Percentiles rank a stretch among this genome's conserved stretches.
These are phyloP conservation scores for Proteles cristata DNA, from an alignment of 2,113 vertebrate species.

Conservation along the genomic window DNA sequence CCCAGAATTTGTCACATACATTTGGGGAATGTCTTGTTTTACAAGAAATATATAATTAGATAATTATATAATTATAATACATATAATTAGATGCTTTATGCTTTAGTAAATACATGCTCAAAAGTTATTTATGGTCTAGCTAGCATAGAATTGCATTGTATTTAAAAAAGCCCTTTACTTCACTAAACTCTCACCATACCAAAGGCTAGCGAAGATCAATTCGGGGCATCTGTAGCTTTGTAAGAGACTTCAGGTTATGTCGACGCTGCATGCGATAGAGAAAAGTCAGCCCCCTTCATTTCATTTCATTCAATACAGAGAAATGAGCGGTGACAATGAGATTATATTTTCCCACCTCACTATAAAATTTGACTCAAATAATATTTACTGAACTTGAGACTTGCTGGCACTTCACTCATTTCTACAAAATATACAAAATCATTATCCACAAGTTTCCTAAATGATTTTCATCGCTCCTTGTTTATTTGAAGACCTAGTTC, in stretches of 20 bases:
- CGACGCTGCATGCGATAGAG: neutral
- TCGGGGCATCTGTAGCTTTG: neutral
- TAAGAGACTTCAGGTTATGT: neutral
- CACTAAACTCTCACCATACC: neutral
- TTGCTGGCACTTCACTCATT: neutral
- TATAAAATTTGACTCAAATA: conserved; percentile 19
- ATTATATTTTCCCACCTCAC: conserved; percentile 2
- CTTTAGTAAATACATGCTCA: neutral
- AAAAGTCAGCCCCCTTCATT: neutral
- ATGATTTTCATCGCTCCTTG: neutral
- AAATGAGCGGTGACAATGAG: neutral
- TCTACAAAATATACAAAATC: neutral
- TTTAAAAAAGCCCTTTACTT: neutral
- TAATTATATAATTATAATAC: no score
- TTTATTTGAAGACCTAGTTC: conserved; percentile 29
- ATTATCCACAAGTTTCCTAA: neutral
- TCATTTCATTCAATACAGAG: neutral
- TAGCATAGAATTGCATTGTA: neutral
- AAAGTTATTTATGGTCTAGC: neutral
- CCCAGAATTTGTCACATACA: neutral
- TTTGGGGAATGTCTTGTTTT: conserved; percentile 3
- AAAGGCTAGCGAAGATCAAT: neutral
- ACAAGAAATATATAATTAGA: no score
- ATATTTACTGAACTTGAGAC: neutral
- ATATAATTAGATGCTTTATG: neutral